A percentile compares a stretch with the other conserved stretches of the same genome.
Conservation (phyloP, 2,797 vertebrate species). For the Taenioides sp. region DNA sequence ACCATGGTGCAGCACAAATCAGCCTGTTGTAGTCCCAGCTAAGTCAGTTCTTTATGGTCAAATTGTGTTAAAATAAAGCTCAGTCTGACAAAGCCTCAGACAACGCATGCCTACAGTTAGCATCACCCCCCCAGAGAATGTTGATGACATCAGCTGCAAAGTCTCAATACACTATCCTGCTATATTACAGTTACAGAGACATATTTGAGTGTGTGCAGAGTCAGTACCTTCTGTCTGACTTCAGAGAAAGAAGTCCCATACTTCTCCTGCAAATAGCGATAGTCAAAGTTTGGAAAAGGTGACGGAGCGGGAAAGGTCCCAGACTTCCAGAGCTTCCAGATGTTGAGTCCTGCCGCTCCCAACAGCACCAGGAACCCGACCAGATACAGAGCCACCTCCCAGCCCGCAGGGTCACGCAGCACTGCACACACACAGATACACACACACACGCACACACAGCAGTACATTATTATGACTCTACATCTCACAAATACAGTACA, state of each 20-base stretch:
- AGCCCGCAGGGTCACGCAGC: conserved; percentile 86
- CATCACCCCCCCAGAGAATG: no score
- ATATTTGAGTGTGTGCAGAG: background rate
- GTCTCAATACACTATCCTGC: no score
- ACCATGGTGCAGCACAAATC: no score
- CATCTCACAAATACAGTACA: no score
- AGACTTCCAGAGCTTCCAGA: conserved; percentile 96
- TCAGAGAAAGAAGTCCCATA: conserved; percentile 85
- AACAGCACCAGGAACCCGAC: conserved; percentile 88
- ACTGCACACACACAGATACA: conserved; percentile 69
- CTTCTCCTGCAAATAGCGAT: conserved; percentile 93
- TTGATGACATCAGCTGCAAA: no score
- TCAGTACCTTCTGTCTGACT: conserved; percentile 84
- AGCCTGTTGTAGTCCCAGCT: no score
- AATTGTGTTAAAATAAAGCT: no score
- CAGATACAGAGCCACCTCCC: conserved; percentile 92
- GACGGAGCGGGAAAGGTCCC: conserved; percentile 91
- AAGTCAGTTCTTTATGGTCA: no score
- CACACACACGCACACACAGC: conserved; percentile 25
- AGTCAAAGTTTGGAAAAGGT: conserved; percentile 97
- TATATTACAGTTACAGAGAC: background rate
- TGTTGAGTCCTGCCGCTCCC: conserved; percentile 85
- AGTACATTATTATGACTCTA: background rate
- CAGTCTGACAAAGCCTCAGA: no score
- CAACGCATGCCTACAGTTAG: no score